Conservation (phyloP, 2,888 invertebrate genomes). For the Ephialtes manifestator region DNA sequence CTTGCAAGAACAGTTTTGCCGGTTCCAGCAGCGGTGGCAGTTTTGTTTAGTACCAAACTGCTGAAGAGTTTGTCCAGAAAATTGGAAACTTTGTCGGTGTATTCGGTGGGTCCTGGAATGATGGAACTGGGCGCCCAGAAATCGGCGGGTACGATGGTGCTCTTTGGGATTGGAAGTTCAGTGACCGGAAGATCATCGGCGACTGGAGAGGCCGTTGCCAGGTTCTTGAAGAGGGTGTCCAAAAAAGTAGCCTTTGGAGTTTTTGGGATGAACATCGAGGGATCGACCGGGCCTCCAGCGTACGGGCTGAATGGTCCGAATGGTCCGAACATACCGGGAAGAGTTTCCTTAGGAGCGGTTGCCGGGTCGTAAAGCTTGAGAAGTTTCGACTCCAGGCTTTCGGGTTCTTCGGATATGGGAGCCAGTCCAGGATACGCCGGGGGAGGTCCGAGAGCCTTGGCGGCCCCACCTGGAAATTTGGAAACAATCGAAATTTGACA, state of each 20-base stretch:
- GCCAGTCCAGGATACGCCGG: conserved; percentile 78
- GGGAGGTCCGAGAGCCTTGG: conserved; percentile 72
- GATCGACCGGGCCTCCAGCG: conserved; percentile 75
- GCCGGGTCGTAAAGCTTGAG: conserved; percentile 32
- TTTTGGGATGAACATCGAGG: conserved; percentile 78
- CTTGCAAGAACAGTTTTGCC: conserved; percentile 60
- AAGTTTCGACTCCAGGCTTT: conserved; percentile 53
- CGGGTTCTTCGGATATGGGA: conserved; percentile 78
- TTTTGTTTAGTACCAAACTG: conserved; percentile 77
- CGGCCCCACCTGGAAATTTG: conserved; percentile 7
- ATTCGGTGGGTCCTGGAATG: conserved; percentile 79
- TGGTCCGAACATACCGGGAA: conserved; percentile 78
- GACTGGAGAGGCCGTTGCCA: conserved; percentile 77
- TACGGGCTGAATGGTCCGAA: conserved; percentile 69
- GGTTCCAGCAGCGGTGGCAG: conserved; percentile 49
- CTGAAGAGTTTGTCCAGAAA: conserved; percentile 82
- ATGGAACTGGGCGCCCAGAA: conserved; percentile 81
- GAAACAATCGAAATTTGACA: not conserved
- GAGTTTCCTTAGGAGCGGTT: conserved; percentile 72
- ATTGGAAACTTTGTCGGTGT: conserved; percentile 78
- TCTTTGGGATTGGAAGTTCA: conserved; percentile 76
- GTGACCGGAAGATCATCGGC: conserved; percentile 64
- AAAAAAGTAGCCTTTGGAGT: conserved; percentile 77
- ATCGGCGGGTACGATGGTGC: conserved; percentile 82
- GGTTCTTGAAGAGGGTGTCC: conserved; percentile 79